Conservation (phyloP, 2,888 invertebrate genomes). For the Drosophila antonietae region DNA sequence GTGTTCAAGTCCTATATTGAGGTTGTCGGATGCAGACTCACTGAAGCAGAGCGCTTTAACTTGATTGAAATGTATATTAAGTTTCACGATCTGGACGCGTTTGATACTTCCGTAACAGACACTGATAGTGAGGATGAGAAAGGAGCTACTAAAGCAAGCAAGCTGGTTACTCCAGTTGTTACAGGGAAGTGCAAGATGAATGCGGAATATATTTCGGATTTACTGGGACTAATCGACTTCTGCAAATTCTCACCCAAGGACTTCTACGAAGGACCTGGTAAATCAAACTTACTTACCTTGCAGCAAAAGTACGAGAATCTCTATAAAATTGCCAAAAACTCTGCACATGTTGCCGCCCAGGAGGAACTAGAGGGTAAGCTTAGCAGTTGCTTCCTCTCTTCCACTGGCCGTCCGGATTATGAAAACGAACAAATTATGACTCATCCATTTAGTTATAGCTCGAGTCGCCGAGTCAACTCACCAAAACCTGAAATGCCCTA, state of each 20-base stretch:
- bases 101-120: not conserved
- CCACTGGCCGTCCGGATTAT: not conserved
- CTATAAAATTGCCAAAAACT: slow-evolving; percentile 21
- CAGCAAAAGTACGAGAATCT: slow-evolving; percentile 41
- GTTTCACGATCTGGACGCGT: not conserved
- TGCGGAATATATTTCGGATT: not conserved
- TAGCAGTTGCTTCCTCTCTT: not conserved
- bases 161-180: too few relatives aligned
- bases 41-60: slow-evolving; percentile 7
- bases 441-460: not conserved
- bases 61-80: slow-evolving; percentile 12
- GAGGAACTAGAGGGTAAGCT: slow-evolving; percentile 5
- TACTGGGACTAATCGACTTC: slow-evolving; percentile 17
- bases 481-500: not conserved
- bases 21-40: not conserved
- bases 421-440: not conserved
- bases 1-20: slow-evolving; percentile 1
- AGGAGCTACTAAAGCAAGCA: not conserved
- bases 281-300: slow-evolving; percentile 23
- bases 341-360: not conserved
- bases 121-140: not conserved
- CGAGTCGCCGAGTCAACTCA: not conserved
- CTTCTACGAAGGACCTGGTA: slow-evolving; percentile 46
- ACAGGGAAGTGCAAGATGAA: not conserved
- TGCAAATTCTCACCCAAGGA: slow-evolving; percentile 36